A percentile compares a stretch with the other conserved stretches of the same genome.
Evolutionary conservation across 2,888 invertebrate genomes (phyloP).

Genomic region (Tetragnatha montana): DNA sequence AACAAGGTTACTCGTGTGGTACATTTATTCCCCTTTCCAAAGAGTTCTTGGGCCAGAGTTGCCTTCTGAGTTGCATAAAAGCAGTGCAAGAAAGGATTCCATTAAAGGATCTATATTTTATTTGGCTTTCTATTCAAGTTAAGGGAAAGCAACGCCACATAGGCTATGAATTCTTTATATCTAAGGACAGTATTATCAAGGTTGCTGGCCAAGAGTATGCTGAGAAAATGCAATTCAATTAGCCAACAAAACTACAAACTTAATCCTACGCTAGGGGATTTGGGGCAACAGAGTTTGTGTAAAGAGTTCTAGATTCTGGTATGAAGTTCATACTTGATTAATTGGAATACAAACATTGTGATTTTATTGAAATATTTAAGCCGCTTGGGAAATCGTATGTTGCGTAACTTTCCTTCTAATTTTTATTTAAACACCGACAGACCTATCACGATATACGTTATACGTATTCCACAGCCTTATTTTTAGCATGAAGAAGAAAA

Average conservation of each 20-base stretch:
- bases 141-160: background rate
- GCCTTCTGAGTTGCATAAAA: background rate
- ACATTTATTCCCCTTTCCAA: no score
- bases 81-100: constrained; percentile 11
- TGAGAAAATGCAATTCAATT: constrained; percentile 49
- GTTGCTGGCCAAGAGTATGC: constrained; percentile 28
- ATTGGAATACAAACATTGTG: no score
- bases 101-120: constrained; percentile 31
- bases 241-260: constrained; percentile 37
- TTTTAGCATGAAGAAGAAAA: no score
- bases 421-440: no score
- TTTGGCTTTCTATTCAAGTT: constrained; percentile 28
- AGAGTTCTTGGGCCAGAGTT: no score
- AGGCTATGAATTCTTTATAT: constrained; percentile 41
- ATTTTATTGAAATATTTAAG: no score
- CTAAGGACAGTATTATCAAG: constrained; percentile 43
- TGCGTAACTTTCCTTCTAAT: no score
- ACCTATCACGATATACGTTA: no score
- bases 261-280: constrained; percentile 32
- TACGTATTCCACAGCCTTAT: no score
- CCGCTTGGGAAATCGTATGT: no score
- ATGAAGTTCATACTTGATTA: no score
- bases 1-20: no score
- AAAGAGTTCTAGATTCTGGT: background rate
- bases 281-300: constrained; percentile 10